phyloP scores from a whole-genome alignment of 2,888 invertebrate species.

The Andrena bicolor region DNA sequence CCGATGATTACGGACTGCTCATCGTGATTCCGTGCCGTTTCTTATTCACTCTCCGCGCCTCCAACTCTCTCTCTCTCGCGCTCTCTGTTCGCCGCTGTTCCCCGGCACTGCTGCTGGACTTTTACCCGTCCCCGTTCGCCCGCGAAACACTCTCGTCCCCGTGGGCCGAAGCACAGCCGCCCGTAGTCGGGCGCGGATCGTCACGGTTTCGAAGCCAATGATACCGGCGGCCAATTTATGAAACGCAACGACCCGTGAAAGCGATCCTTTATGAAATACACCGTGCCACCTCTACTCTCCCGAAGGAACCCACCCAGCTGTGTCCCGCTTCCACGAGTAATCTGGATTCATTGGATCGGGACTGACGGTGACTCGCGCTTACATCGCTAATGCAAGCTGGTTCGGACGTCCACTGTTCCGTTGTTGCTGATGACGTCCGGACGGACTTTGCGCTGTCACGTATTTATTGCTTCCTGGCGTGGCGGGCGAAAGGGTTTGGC shows the following conservation, averaged over 20 bases:
- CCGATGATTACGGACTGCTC: conserved; percentile 73
- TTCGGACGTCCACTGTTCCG: conserved; percentile 14
- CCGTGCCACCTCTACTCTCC: conserved; percentile 37
- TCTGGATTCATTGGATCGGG: conserved; percentile 53
- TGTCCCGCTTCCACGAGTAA: conserved; percentile 35
- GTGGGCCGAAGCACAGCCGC: conserved; percentile 43
- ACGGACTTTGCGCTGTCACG: conserved; percentile 34
- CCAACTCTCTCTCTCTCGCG: neutral
- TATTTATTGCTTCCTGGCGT: conserved; percentile 28
- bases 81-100: neutral
- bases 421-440: conserved; percentile 25
- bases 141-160: conserved; percentile 50
- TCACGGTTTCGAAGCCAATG: conserved; percentile 65
- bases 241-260: conserved; percentile 74
- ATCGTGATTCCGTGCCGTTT: conserved; percentile 66
- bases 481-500: conserved; percentile 25
- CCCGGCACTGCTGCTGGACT: conserved; percentile 7
- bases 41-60: neutral
- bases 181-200: conserved; percentile 56
- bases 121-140: conserved; percentile 13
- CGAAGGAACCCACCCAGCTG: conserved; percentile 29
- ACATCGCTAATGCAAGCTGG: conserved; percentile 30
- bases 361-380: conserved; percentile 24
- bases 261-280: conserved; percentile 69
- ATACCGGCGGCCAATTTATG: conserved; percentile 74